phyloP scores from a whole-genome alignment of 2,888 invertebrate species.

The Priocnemis perturbator region DNA sequence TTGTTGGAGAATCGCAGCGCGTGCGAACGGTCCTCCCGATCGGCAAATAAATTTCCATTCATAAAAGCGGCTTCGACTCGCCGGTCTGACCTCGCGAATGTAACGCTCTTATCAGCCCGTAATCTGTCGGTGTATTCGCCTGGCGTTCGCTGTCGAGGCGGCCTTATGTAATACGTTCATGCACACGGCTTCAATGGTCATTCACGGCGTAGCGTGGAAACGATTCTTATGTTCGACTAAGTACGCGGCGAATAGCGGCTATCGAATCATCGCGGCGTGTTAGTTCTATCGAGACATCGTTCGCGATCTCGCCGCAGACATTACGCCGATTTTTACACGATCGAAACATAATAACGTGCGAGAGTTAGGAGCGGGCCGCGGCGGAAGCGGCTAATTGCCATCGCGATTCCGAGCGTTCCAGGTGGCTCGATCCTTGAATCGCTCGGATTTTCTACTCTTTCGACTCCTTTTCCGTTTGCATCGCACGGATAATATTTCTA shows the following conservation, averaged over 20 bases:
- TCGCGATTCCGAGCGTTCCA: no score
- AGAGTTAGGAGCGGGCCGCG: no score
- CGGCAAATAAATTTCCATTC: slow-evolving; percentile 65
- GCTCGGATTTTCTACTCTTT: no score
- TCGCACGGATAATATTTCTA: no score
- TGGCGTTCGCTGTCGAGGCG: slow-evolving; percentile 42
- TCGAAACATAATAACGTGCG: no score
- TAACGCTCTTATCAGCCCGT: slow-evolving; percentile 63
- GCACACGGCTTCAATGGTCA: slow-evolving; percentile 46
- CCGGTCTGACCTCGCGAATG: slow-evolving; percentile 58
- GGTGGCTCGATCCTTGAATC: no score
- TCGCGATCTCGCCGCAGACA: no score
- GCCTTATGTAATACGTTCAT: slow-evolving; percentile 39
- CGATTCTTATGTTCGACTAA: slow-evolving; percentile 38
- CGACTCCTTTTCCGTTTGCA: no score
- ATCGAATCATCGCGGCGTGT: no score
- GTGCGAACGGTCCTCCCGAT: slow-evolving; percentile 23
- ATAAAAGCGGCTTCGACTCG: slow-evolving; percentile 40
- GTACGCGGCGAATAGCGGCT: background rate
- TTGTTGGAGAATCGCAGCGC: slow-evolving; percentile 3
- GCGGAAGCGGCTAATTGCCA: no score
- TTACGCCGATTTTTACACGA: no score
- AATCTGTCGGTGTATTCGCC: slow-evolving; percentile 63
- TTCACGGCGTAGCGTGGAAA: slow-evolving; percentile 29
- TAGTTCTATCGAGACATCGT: no score